Conservation (phyloP, 1,140 invertebrate genomes). For the Achroia grisella region DNA sequence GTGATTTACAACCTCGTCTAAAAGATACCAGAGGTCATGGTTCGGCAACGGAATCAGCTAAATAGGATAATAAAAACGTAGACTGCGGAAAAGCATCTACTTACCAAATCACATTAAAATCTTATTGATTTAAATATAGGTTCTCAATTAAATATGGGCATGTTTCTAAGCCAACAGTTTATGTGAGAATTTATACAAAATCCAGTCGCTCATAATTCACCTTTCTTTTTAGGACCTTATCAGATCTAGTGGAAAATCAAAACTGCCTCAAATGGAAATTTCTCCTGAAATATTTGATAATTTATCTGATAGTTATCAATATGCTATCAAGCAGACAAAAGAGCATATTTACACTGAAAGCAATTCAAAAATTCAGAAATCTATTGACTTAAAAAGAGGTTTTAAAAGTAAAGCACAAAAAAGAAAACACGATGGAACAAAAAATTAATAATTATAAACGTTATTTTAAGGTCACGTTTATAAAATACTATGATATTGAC, state of each 20-base stretch:
- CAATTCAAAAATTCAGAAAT: constrained; percentile 54
- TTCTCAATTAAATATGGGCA: no score
- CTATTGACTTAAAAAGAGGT: constrained; percentile 61
- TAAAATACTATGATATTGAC: no score
- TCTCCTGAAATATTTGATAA: constrained; percentile 51
- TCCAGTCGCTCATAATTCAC: constrained; percentile 6
- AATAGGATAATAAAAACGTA: no score
- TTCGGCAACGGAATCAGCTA: no score
- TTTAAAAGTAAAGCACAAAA: constrained; percentile 30
- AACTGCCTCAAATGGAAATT: constrained; percentile 57
- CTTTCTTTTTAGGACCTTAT: constrained; percentile 60
- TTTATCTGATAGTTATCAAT: constrained; percentile 58
- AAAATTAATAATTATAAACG: not conserved
- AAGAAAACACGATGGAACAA: constrained; percentile 29
- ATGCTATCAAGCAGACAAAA: constrained; percentile 67
- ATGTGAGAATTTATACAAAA: no score
- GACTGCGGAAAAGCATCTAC: no score
- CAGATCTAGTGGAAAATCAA: constrained; percentile 44
- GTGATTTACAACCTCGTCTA: no score
- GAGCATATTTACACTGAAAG: constrained; percentile 53
- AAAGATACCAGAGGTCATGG: no score
- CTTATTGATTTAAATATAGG: no score
- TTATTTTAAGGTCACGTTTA: no score
- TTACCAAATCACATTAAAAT: no score
- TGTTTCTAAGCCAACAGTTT: no score